Base-by-base conservation (phyloP, 2,888 invertebrate genomes). In the Ctenicera cuprea region DNA sequence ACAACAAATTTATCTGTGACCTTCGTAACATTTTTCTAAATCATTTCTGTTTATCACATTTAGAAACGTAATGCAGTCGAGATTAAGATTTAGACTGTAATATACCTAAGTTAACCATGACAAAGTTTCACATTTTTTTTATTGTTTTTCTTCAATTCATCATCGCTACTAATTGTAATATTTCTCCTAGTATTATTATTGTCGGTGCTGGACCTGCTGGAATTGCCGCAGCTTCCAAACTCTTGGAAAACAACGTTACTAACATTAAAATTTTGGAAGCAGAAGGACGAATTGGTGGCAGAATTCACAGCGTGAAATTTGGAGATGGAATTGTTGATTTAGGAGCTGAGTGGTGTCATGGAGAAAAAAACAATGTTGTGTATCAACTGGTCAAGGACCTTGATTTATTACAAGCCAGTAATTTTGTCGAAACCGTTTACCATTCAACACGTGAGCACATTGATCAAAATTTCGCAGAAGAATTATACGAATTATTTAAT, bases 171-270 rank as follows among this genome's bases (percentile, higher is more conserved):
- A 30, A 14, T 9, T 54, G 54, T 30, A 9, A 54, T 2, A 14
- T 4, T 33, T 14, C 37, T 16, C 67, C 72, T 12, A 67, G 43
- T 20, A 85, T 91, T 43, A 76, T 91, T 68, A 89, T 92, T 45
- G 85, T 91, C 67, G 92, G 92, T 71, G 90, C 90, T 38, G 91
- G 91, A 14, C 87, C 89, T 22, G 84, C 90, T 26, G 91, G 91
- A 1, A 86, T 91, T 63, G 88, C 90, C n/a, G 89, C 90, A 20
- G 90, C 90, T 14, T 83, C 86, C n/a, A 85, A 85, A 73, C 82
- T 91, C n/a, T 75, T 88, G 5, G 86, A 88, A 78, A 86, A 85
- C 76, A 89, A 89, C 14, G 82, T 89, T 11, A 82, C 83, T 37
- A 86, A 90, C 79, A 78, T 91, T 1, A 87, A 82, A 8, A 85